Conservation (phyloP, 2,797 vertebrate genomes). For the Coracias cyanogaster region DNA sequence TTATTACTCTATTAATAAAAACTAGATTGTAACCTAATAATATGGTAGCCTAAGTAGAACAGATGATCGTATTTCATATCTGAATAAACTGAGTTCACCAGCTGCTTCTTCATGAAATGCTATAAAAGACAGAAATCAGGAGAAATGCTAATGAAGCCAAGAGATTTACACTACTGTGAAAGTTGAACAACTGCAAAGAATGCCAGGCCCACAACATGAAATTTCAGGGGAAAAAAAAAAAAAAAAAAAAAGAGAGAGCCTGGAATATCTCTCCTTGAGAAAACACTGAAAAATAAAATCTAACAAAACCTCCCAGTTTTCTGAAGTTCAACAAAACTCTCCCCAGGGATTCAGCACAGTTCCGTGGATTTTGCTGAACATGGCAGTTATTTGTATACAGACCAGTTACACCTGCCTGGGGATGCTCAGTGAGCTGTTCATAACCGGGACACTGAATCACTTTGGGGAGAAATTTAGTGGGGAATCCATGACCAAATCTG, state of each 20-base stretch:
- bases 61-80: background rate
- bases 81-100: background rate
- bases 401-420: background rate
- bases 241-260: too few species aligned
- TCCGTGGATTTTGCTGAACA: background rate
- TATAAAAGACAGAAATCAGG: background rate
- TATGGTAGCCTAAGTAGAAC: background rate
- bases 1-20: background rate
- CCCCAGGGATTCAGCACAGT: background rate
- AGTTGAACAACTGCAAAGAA: background rate
- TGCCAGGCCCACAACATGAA: rapidly evolving
- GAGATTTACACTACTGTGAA: background rate
- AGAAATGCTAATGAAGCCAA: background rate
- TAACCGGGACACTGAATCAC: background rate
- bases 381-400: background rate
- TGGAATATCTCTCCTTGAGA: background rate
- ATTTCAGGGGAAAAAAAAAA: background rate
- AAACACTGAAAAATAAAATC: background rate
- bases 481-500: background rate
- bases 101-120: background rate
- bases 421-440: background rate
- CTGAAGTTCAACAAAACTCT: background rate
- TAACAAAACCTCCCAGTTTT: background rate
- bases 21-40: background rate
- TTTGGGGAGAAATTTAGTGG: background rate